Base-by-base conservation (phyloP, 1,140 invertebrate genomes). In the Telenomus remus region DNA sequence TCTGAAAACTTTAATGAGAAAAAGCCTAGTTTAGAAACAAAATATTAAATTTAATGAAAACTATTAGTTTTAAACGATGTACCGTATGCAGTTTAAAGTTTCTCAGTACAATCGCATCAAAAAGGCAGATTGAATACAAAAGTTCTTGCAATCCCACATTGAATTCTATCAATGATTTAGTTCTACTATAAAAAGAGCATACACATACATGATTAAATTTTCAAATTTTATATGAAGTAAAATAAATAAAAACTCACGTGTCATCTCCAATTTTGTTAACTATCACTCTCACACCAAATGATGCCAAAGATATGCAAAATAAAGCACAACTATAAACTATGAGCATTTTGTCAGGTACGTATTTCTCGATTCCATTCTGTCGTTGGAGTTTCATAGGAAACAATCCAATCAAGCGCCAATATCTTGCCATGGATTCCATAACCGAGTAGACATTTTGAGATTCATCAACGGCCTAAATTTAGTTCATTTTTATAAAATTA, bases 1-100 rank as follows among this genome's bases (percentile, higher is more conserved):
- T 51, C 46, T 50, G 27, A 11, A 33, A 66, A 66, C 63, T 66
- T 47, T 0, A 37, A 53, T 47, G 53, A 53, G 35, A 19, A 27
- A 39, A n/a, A 39, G 37, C 8, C 3, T 3, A 39, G 9, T 39
- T 39, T 48, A 48, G 2, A 8, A 13, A 13, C 13, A 44, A 19
- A 19, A 19, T 15, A 48, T 48, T 27, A 27, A 4, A 10, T 48
- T 19, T 12, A n/a, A 12, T 44, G 12, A 13, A 44, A 13, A 44
- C 8, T 43, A 44, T 13, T 7, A 44, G 7, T 13, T 13, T 12
- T 13, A 13, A 44, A 44, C 19, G 8, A 19, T 16, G 5, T 15
- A 54, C 57, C 57, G 43, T 47, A 19, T 43, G 27, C 8, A 43
- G 42, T 51, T 51, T 4, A 33, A 53, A 63, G 13, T 14, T 35